Evolutionary conservation across 2,888 invertebrate species (phyloP).

Genomic region (Acrocyrtus sp.): DNA sequence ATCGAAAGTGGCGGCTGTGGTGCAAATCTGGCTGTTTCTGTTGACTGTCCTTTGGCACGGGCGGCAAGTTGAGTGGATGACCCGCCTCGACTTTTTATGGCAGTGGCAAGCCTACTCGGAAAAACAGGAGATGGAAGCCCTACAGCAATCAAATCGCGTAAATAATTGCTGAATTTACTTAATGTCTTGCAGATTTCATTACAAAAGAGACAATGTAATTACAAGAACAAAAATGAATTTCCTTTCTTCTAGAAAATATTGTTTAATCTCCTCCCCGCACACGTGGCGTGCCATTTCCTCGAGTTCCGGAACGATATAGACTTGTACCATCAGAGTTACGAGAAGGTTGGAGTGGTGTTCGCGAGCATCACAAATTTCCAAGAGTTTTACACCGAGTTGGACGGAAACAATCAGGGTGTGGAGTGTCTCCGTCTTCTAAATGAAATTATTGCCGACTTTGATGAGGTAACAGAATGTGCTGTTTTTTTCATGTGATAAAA

Average conservation of each 20-base stretch:
- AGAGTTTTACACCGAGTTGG: slow-evolving; percentile 92
- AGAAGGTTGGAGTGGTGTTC: slow-evolving; percentile 89
- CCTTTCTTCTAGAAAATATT: slow-evolving; percentile 73
- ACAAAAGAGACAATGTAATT: background rate
- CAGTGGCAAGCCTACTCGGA: slow-evolving; percentile 83
- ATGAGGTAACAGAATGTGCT: slow-evolving; percentile 74
- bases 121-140: slow-evolving; percentile 91
- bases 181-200: background rate
- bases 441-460: slow-evolving; percentile 94
- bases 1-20: slow-evolving; percentile 79
- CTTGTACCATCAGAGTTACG: slow-evolving; percentile 94
- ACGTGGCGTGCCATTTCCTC: slow-evolving; percentile 91
- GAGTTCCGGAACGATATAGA: slow-evolving; percentile 90
- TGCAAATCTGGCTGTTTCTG: slow-evolving; percentile 84
- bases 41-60: slow-evolving; percentile 86
- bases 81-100: slow-evolving; percentile 71
- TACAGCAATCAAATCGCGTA: slow-evolving; percentile 84
- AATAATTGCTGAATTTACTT: background rate
- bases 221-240: background rate
- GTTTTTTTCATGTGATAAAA: background rate
- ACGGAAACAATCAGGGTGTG: slow-evolving; percentile 91
- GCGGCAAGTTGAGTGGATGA: slow-evolving; percentile 84
- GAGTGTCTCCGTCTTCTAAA: slow-evolving; percentile 88
- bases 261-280: slow-evolving; percentile 89
- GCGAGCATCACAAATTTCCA: slow-evolving; percentile 94